Evolutionary conservation across 2,888 invertebrate genomes (phyloP), one percentile per base, ranked within the genome.

Genomic region (Oxycera nigricornis): DNA sequence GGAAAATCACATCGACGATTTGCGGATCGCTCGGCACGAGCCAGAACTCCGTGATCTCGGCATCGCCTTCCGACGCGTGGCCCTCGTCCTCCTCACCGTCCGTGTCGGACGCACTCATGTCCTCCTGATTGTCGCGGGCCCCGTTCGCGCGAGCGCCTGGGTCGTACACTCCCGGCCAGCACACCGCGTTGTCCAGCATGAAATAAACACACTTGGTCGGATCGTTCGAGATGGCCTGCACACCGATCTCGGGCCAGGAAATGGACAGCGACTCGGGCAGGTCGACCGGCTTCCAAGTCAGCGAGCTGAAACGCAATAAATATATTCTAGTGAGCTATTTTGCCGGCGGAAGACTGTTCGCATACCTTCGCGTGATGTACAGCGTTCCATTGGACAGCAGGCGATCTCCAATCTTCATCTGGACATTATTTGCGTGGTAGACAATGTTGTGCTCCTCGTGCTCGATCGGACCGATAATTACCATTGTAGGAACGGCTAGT

Each of bases 11-110:
- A 76, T 90, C 89, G 78, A 94, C 87, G 72, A 87, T 86, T 74
- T 87, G 87, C 68, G 86, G 84, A 82, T 92, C 89, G 68, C 88
- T 88, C 1, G 94, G 94, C 22, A 91, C 88, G 79, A 94, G 89
- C 84, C 92, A 87, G 80, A 94, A 87, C 83, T 94, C 93, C 14
- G 91, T 91, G 74, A 90, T 87, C 72, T 88, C 89, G 52, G 86
- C 82, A 73, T 88, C 87, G 61, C 76, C 76, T n/a, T 81, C 82
- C 2, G 81, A 81, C 28, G 82, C 82, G 61, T 80, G 79, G 0
- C 81, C 80, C 24, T 83, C 81, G 30, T 79, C 80, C 65, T 81
- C 81, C n/a, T n/a, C n/a, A n/a, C n/a, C n/a, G 2, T 79, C 83
- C 59, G 82, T 81, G 0, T 80, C 55, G 1, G 35, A 52, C 2